A percentile compares a stretch with the other conserved stretches of the same genome.
Evolutionary conservation across 1,140 invertebrate genomes (phyloP).

Genomic region (Orius laevigatus): DNA sequence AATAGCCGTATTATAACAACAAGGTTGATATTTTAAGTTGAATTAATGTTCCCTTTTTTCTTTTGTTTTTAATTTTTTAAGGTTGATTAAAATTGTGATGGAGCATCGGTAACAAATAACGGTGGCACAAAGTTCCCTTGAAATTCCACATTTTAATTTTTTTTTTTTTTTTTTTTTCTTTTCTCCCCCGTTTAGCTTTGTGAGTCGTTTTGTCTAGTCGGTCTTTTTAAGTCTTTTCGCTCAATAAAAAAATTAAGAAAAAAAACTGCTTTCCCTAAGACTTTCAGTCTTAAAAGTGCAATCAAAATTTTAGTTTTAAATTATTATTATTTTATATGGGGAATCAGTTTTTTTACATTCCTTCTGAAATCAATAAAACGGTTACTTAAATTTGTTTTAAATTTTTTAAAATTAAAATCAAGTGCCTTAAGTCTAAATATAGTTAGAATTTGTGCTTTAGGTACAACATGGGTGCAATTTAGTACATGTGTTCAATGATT

Average conservation of each 20-base stretch:
- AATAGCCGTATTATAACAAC: slow-evolving; percentile 1
- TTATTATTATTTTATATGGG: neutral
- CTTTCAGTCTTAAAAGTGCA: slow-evolving; percentile 8
- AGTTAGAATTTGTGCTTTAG: slow-evolving; percentile 4
- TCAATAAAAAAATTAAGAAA: neutral
- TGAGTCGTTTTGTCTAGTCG: slow-evolving; percentile 14
- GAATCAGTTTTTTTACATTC: neutral
- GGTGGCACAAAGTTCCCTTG: slow-evolving; percentile 7
- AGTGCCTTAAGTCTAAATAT: slow-evolving; percentile 12
- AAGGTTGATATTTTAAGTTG: slow-evolving; percentile 11
- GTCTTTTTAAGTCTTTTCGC: slow-evolving; percentile 3
- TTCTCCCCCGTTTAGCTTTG: neutral
- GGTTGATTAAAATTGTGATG: slow-evolving; percentile 12
- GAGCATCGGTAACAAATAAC: slow-evolving; percentile 7
- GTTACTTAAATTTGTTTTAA: neutral
- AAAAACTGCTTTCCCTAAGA: too few relatives aligned
- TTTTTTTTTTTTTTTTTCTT: neutral
- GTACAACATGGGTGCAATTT: slow-evolving; percentile 15
- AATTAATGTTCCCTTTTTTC: neutral
- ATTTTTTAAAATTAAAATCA: neutral
- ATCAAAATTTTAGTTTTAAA: slow-evolving; percentile 11
- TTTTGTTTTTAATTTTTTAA: neutral
- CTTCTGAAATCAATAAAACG: neutral
- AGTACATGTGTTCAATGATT: slow-evolving; percentile 14
- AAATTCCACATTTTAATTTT: neutral